Base-by-base conservation (phyloP, 2,797 vertebrate species). In the Sternotherus odoratus region DNA sequence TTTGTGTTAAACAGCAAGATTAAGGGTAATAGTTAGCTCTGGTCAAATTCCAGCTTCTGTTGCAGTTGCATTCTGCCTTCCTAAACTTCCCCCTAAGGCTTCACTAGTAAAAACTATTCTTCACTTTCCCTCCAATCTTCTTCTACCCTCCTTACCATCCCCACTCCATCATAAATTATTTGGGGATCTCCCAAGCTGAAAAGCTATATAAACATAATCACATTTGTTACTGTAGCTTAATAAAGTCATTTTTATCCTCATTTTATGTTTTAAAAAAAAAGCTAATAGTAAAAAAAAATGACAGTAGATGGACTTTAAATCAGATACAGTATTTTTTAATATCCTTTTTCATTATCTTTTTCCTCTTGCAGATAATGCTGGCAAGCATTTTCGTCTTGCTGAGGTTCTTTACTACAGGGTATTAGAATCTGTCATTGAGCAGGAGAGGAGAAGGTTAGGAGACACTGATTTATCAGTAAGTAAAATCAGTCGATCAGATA, bases 341-440 rank as follows among this genome's bases (percentile, higher is more conserved):
- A 46, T 79, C 12, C 85, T 91, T 96, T 74, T 85, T 85, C 86
- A 10, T 82, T 74, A 17, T 93, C 49, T 77, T 91, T 96, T 79
- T 66, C 87, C 19, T 94, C 10, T 84, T 93, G 85, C 97, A 99
- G 99, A 99, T 94, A 97, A 98, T 96, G 98, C 98, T 36, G 98
- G 98, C 92, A 99, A 98, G 97, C 98, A 99, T 91, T 99, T 99
- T 92, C 97, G 98, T 89, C 98, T 98, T 95, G 98, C 99, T 5
- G 99, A 99, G 96, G 98, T 98, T 63, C 98, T 99, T 5, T 99
- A 99, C 97, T 99, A 99, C 97, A 98, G 99, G 97, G 99, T 99
- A 50, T 95, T 99, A 96, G 99, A 99, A 97, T 98, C 98, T 53
- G 96, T 99, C 95, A 97, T 99, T 77, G 98, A 99, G 91, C 98